Evolutionary conservation across 1,140 invertebrate genomes (phyloP).

Genomic region (Neelides sp.): DNA sequence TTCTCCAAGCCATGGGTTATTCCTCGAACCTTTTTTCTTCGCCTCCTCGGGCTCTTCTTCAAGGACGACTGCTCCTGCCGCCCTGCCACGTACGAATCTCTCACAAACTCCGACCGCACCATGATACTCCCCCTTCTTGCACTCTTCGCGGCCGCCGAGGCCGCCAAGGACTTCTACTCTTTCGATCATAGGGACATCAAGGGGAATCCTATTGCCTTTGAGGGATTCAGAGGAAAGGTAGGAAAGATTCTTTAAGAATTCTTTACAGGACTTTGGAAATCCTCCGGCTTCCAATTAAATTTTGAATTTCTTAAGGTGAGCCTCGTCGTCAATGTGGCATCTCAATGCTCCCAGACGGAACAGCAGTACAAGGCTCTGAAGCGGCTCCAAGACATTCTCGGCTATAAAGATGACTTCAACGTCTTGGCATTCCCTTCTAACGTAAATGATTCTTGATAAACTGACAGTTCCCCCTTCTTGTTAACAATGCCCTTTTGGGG

Average conservation of each 20-base stretch:
- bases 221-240: slow-evolving; percentile 36
- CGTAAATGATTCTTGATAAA: slow-evolving; percentile 6
- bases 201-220: slow-evolving; percentile 36
- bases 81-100: too few species aligned
- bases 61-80: too few species aligned
- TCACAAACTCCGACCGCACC: too few species aligned
- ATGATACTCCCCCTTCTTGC: too few species aligned
- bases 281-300: too few species aligned
- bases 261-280: too few species aligned
- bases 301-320: slow-evolving; percentile 34
- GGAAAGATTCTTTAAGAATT: too few species aligned
- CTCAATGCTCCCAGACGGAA: slow-evolving; percentile 47
- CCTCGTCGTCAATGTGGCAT: slow-evolving; percentile 47
- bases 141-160: too few species aligned
- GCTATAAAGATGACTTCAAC: slow-evolving; percentile 32
- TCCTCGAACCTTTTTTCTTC: too few species aligned
- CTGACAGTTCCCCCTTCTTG: neutral
- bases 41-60: too few species aligned
- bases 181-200: slow-evolving; percentile 37
- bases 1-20: too few species aligned
- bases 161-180: slow-evolving; percentile 36
- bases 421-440: slow-evolving; percentile 26
- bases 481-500: too few species aligned
- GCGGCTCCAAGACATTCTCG: slow-evolving; percentile 39
- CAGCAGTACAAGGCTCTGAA: slow-evolving; percentile 42